Percentiles rank a stretch among this genome's conserved stretches.
Conservation (phyloP, 2,888 invertebrate genomes). For the Dascillus cervinus region DNA sequence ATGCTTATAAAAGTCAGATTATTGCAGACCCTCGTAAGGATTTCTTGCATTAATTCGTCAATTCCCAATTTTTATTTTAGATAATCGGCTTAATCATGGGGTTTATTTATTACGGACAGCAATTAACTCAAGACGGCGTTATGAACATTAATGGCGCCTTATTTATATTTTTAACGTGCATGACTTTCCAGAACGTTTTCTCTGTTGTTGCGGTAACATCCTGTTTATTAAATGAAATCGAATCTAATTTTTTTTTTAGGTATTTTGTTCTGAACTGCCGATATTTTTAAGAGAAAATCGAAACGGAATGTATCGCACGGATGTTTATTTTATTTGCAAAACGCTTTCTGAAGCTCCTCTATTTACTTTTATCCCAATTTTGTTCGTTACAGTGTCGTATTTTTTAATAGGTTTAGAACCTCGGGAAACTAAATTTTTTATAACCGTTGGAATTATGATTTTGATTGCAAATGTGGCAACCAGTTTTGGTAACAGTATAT, state of each 20-base stretch:
- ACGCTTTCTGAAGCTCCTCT: conserved; percentile 84
- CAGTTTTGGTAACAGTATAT: conserved; percentile 70
- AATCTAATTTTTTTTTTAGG: conserved; percentile 46
- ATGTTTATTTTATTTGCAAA: conserved; percentile 87
- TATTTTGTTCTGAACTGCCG: conserved; percentile 83
- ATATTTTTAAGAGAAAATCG: conserved; percentile 83
- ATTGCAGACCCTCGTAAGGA: conserved; percentile 78
- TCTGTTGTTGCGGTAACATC: conserved; percentile 89
- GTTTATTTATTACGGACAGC: conserved; percentile 77
- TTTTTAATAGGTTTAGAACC: conserved; percentile 83
- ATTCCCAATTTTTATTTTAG: conserved; percentile 44
- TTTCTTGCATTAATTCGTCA: conserved; percentile 1
- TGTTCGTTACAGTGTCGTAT: conserved; percentile 78
- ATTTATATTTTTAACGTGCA: conserved; percentile 83
- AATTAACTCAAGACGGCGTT: conserved; percentile 76
- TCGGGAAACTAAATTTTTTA: conserved; percentile 60
- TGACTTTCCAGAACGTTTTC: conserved; percentile 93
- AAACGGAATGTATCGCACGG: conserved; percentile 85
- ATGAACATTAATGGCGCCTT: conserved; percentile 92
- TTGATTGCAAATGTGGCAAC: conserved; percentile 84
- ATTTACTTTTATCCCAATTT: conserved; percentile 71
- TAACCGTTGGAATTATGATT: conserved; percentile 64
- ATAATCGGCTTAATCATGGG: conserved; percentile 84
- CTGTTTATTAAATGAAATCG: conserved; percentile 32
- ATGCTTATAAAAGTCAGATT: conserved; percentile 82